Conservation (phyloP, 2,888 invertebrate species). For the Laspeyria flexula region DNA sequence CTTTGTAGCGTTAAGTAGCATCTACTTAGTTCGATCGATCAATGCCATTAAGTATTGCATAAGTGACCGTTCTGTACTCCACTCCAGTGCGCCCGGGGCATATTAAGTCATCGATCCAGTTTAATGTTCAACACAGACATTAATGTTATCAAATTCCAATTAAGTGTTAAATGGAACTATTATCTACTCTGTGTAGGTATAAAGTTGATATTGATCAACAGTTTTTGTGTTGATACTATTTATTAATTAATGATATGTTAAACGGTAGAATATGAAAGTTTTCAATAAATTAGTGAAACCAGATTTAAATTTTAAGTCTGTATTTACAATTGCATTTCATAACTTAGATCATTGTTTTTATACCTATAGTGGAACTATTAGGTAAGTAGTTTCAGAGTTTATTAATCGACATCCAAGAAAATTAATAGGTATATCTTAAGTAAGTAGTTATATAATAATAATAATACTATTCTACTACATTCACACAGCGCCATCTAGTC, state of each 20-base stretch:
- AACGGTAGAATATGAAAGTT: no score
- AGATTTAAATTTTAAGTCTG: no score
- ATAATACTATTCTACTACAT: no score
- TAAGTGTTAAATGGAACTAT: slow-evolving; percentile 13
- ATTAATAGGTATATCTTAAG: no score
- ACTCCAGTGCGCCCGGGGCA: slow-evolving; percentile 11
- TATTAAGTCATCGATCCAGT: slow-evolving; percentile 34
- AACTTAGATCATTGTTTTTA: no score
- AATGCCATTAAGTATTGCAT: slow-evolving; percentile 13
- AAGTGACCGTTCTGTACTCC: slow-evolving; percentile 12
- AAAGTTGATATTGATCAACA: background rate
- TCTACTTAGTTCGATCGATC: slow-evolving; percentile 20
- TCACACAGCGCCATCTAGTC: no score
- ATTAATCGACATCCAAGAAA: no score
- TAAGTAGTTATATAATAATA: no score
- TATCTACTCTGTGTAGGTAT: slow-evolving; percentile 5
- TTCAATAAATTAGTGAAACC: no score
- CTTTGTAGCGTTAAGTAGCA: slow-evolving; percentile 2
- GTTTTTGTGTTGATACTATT: background rate
- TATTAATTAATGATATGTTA: background rate
- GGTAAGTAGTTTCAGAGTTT: no score
- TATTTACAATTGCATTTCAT: no score
- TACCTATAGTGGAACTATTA: no score
- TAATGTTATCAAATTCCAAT: slow-evolving; percentile 27
- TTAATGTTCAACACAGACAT: slow-evolving; percentile 26